Evolutionary conservation across 2,888 invertebrate genomes (phyloP), one percentile per base, ranked within the genome.

Genomic region (Nasonovia ribisnigri): DNA sequence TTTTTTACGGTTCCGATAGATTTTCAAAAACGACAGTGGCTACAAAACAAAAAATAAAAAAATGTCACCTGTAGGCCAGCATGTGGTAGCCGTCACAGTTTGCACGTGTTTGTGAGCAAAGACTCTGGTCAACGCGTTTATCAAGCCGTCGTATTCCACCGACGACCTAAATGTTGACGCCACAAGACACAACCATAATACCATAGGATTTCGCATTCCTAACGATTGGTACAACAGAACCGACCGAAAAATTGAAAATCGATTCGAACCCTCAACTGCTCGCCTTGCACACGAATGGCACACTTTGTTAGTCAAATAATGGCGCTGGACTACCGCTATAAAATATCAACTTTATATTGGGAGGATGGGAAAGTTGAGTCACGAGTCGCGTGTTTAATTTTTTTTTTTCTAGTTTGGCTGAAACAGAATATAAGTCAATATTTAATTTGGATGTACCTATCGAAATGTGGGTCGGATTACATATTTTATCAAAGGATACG

Each of bases 401-500:
- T 88, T 54, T 88, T 54, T 88, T 54, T 88, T 77, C 13, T 43
- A 6, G 26, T 84, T 77, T 20, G 20, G 20, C 36, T 36, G 36
- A 77, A 77, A 77, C 20, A 77, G 20, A 77, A 77, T 29, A 13
- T 29, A 43, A 84, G 43, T 84, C 84, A 43, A 84, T 84, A 84
- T 84, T 84, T 84, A 26, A 84, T 84, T 84, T 84, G 11, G 84
- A 43, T 42, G 20, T 26, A n/a, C n/a, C n/a, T n/a, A 84, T 43
- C 20, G 0, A 20, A 84, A 84, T 43, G 84, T 0, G 4, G 43
- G 84, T 26, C 84, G 24, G 43, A 84, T 84, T 43, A 43, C 13
- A 43, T 84, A 84, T 43, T 54, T 42, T n/a, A 60, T 89, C 89
- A 89, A 90, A 90, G 60, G 90, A 89, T 24, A n/a, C 60, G 29